Percentiles rank a stretch among this genome's conserved stretches.
phyloP scores from a whole-genome alignment of 2,888 invertebrate genomes.

The Pycnomerus fuliginosus region DNA sequence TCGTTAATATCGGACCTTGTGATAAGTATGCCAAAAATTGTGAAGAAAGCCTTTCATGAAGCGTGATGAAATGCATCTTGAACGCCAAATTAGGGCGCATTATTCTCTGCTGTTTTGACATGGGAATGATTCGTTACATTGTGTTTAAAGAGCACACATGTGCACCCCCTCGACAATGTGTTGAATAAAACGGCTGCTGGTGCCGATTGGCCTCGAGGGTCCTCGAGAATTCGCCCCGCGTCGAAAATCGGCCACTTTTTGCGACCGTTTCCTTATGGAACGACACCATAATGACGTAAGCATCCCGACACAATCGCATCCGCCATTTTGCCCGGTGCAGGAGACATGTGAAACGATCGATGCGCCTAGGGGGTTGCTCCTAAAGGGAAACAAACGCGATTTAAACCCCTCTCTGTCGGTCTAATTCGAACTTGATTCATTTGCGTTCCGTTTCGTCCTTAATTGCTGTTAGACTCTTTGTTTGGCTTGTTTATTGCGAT shows the following conservation, averaged over 20 bases:
- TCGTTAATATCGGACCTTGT: no score
- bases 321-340: conserved; percentile 51
- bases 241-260: background rate
- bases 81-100: no score
- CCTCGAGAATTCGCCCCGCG: conserved; percentile 22
- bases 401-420: conserved; percentile 23
- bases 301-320: conserved; percentile 24
- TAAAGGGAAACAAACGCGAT: conserved; percentile 42
- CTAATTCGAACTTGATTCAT: conserved; percentile 39
- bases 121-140: conserved; percentile 33
- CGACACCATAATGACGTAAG: conserved; percentile 21
- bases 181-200: conserved; percentile 34
- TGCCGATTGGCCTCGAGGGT: conserved; percentile 38
- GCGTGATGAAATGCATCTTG: no score
- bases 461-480: conserved; percentile 20
- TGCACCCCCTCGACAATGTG: conserved; percentile 35
- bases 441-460: conserved; percentile 34
- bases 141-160: conserved; percentile 28
- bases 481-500: conserved; percentile 22
- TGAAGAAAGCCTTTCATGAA: no score
- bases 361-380: conserved; percentile 36
- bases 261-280: no score
- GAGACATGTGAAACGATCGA: conserved; percentile 51
- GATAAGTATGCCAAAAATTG: no score
- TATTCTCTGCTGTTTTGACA: conserved; percentile 46